Conservation (phyloP, 92 coral and sea anemone species). For the Siderastrea siderea region DNA sequence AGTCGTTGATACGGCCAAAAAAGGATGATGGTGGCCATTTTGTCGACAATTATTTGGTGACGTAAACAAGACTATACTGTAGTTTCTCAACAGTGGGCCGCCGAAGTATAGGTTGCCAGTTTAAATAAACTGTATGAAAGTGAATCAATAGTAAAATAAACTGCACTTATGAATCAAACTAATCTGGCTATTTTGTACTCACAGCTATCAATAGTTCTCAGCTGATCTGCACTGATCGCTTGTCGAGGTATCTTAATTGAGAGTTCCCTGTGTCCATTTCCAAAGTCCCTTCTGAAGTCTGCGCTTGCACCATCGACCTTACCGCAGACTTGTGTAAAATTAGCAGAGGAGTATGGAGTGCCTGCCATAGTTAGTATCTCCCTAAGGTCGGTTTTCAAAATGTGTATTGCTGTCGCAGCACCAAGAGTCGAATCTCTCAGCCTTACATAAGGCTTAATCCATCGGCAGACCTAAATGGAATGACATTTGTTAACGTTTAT, state of each 20-base stretch:
- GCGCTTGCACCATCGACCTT: background rate
- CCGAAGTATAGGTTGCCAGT: no score
- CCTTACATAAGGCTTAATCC: background rate
- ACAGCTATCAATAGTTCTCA: background rate
- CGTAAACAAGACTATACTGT: no score
- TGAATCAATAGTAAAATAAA: background rate
- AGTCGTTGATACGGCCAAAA: no score
- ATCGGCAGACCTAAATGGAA: background rate
- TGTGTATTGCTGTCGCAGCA: background rate
- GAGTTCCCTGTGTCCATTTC: slow-evolving; percentile 4
- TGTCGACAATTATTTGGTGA: no score
- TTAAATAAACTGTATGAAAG: background rate
- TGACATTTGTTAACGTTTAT: no score
- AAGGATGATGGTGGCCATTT: no score
- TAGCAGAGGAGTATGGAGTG: background rate
- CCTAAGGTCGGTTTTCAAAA: background rate
- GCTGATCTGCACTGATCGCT: background rate
- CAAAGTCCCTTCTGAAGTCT: background rate
- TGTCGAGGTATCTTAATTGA: background rate
- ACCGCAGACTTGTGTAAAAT: background rate
- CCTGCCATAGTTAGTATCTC: background rate
- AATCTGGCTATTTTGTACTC: background rate
- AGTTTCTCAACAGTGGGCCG: no score
- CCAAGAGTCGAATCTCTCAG: background rate
- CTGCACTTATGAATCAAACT: background rate